Conservation (phyloP, 2,888 invertebrate species). For the Schizotus pectinicornis region DNA sequence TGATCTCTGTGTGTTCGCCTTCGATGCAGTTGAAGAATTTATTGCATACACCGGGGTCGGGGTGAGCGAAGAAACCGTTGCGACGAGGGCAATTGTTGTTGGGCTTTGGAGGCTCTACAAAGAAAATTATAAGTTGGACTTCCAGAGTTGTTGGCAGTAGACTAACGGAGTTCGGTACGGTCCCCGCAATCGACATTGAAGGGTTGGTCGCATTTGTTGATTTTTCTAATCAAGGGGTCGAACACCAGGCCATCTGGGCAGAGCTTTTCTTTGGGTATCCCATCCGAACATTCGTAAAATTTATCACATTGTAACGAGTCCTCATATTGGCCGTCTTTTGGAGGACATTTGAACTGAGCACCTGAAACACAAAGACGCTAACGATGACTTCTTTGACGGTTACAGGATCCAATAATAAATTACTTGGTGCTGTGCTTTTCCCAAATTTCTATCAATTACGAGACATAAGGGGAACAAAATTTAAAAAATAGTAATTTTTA, state of each 20-base stretch:
- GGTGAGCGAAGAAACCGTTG: slow-evolving; percentile 92
- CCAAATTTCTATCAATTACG: too few species aligned
- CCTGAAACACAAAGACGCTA: slow-evolving; percentile 41
- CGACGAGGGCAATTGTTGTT: slow-evolving; percentile 78
- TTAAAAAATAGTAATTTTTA: too few species aligned
- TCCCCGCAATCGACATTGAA: slow-evolving; percentile 92
- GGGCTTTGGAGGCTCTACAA: slow-evolving; percentile 77
- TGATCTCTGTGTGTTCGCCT: slow-evolving; percentile 78
- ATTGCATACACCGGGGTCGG: slow-evolving; percentile 81
- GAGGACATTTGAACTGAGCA: slow-evolving; percentile 77
- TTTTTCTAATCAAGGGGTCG: slow-evolving; percentile 82
- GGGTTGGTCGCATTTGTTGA: slow-evolving; percentile 91
- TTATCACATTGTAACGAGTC: slow-evolving; percentile 86
- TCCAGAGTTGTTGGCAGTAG: not conserved
- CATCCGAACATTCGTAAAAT: slow-evolving; percentile 80
- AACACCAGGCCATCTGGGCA: slow-evolving; percentile 91
- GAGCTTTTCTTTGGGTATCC: slow-evolving; percentile 73
- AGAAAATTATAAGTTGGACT: not conserved
- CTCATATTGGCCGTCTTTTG: slow-evolving; percentile 81
- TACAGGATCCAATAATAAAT: too few species aligned
- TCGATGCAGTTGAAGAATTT: slow-evolving; percentile 90
- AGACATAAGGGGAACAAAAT: too few species aligned
- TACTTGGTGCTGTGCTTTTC: too few species aligned
- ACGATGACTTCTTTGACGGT: too few species aligned
- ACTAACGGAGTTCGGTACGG: slow-evolving; percentile 87